Percentiles rank a stretch among this genome's conserved stretches.
These are phyloP conservation scores for Gobius niger DNA, from an alignment of 2,113 vertebrate genomes.

Conservation along the genomic window DNA sequence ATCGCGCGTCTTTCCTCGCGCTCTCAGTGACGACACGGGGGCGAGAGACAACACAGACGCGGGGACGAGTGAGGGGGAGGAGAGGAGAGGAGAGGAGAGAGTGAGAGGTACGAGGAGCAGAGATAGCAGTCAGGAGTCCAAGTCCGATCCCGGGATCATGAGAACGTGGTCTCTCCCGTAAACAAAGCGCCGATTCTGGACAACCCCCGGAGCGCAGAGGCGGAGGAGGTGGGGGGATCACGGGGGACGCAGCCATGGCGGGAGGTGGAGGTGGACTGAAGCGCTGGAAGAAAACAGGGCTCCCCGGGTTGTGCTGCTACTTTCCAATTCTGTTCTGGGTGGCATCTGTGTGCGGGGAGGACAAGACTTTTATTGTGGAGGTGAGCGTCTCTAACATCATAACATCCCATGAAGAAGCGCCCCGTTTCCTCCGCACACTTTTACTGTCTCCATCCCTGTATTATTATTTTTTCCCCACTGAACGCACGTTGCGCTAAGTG, in stretches of 20 bases:
- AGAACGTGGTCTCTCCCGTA: conserved; percentile 42
- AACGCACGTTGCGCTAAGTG: conserved; percentile 1
- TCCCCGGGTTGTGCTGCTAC: conserved; percentile 75
- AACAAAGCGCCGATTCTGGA: conserved; percentile 62
- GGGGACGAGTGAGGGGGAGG: not conserved
- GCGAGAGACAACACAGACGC: conserved; percentile 20
- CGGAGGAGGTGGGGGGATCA: conserved; percentile 45
- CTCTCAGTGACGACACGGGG: not conserved
- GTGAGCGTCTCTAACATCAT: conserved; percentile 40
- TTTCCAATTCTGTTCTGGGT: conserved; percentile 77
- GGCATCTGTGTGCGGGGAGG: conserved; percentile 75
- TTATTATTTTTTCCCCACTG: not conserved
- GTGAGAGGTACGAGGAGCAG: not conserved
- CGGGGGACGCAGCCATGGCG: conserved; percentile 72
- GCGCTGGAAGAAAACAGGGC: conserved; percentile 67
- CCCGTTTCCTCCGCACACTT: not conserved
- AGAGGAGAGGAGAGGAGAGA: not conserved
- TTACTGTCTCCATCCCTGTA: not conserved
- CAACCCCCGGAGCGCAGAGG: conserved; percentile 31
- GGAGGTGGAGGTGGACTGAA: conserved; percentile 59
- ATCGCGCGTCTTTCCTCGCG: conserved; percentile 10
- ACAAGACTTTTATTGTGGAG: conserved; percentile 79
- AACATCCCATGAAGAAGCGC: not conserved
- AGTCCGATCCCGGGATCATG: conserved; percentile 31
- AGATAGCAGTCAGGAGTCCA: conserved; percentile 24